Conservation (phyloP, 2,797 vertebrate species). For the Gallinago stenura region DNA sequence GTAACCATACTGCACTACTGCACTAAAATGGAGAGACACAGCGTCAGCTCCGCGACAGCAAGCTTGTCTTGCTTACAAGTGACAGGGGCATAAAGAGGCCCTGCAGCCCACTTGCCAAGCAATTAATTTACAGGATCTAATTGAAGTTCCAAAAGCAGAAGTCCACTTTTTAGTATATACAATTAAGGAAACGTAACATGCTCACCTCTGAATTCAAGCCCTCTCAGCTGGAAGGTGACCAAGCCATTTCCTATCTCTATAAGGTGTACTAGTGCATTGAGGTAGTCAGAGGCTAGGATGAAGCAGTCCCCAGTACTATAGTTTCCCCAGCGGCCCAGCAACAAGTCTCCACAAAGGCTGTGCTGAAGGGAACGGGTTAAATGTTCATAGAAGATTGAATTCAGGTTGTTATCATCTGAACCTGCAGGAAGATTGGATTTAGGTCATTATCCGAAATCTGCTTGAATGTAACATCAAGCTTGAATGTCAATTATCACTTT, state of each 20-base stretch:
- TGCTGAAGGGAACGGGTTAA: slow-evolving; percentile 96
- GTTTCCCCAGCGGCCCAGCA: slow-evolving; percentile 96
- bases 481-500: not conserved
- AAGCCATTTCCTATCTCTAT: slow-evolving; percentile 97
- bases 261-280: slow-evolving; percentile 96
- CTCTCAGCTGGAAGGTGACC: slow-evolving; percentile 95
- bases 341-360: slow-evolving; percentile 94
- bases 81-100: not conserved
- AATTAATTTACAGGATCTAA: not conserved
- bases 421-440: slow-evolving; percentile 90
- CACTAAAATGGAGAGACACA: not conserved
- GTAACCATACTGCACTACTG: not conserved
- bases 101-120: not conserved
- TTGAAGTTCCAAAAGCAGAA: not conserved
- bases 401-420: slow-evolving; percentile 97
- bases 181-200: not conserved
- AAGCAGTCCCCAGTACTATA: slow-evolving; percentile 97
- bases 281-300: slow-evolving; percentile 98
- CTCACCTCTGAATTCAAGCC: slow-evolving; percentile 98
- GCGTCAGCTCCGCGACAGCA: not conserved
- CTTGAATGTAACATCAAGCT: not conserved
- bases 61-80: not conserved
- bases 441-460: slow-evolving; percentile 88
- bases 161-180: not conserved
- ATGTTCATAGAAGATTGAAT: slow-evolving; percentile 99